These are phyloP conservation scores for Atherinosoma microstoma DNA, from an alignment of 2,797 vertebrate genomes.

Conservation along the genomic window DNA sequence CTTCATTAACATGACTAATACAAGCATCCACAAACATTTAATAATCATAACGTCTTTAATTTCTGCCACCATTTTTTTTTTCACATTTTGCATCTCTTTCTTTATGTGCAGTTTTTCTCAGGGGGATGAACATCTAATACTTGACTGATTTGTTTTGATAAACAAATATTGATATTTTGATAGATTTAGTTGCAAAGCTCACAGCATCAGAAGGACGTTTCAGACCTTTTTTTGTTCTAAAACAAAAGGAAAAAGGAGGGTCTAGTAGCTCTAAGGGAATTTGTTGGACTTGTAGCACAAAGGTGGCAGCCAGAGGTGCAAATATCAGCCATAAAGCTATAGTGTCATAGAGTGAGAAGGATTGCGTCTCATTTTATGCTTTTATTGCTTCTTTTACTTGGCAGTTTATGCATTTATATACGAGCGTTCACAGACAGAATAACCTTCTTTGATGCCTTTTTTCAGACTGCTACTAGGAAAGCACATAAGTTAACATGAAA, in stretches of 20 bases:
- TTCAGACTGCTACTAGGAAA: background rate
- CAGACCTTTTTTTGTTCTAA: background rate
- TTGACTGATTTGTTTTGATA: background rate
- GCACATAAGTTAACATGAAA: constrained; percentile 1
- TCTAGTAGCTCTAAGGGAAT: background rate
- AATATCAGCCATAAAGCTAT: background rate
- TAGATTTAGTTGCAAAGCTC: background rate
- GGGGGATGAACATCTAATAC: background rate
- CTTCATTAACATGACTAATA: background rate
- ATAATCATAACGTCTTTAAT: background rate
- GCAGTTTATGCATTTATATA: background rate
- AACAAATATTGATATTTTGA: background rate
- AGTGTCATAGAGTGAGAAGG: background rate
- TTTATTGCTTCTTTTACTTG: background rate
- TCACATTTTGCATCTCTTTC: background rate
- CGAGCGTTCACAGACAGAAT: background rate
- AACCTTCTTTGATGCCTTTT: background rate
- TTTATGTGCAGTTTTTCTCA: background rate
- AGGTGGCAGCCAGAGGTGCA: background rate
- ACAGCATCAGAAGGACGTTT: background rate
- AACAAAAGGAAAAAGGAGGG: background rate
- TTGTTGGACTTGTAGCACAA: background rate
- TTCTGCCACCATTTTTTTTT: no score
- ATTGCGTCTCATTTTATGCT: background rate
- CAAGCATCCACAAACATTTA: background rate